phyloP scores from a whole-genome alignment of 2,113 vertebrate genomes.

The Cynocephalus volans region DNA sequence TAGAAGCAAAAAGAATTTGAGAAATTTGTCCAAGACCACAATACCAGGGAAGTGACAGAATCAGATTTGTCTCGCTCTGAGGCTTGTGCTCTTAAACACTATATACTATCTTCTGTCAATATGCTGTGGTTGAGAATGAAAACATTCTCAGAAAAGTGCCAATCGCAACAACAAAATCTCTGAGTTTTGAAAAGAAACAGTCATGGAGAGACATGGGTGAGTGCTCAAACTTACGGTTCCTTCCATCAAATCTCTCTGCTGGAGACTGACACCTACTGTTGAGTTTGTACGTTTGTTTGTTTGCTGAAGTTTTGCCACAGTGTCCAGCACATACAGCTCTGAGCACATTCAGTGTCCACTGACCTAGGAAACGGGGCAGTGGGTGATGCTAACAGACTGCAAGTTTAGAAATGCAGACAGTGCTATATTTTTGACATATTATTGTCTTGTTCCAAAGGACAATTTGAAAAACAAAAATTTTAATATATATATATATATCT shows the following conservation, averaged over 20 bases:
- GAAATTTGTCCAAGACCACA: background rate
- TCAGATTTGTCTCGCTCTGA: background rate
- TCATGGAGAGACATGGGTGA: background rate
- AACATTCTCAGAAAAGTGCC: background rate
- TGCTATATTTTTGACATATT: background rate
- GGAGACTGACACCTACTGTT: background rate
- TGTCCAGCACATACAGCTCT: background rate
- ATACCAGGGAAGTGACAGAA: background rate
- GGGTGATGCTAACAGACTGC: background rate
- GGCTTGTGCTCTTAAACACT: background rate
- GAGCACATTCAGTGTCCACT: background rate
- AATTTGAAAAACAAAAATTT: constrained; percentile 1
- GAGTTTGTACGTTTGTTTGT: background rate
- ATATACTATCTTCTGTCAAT: background rate
- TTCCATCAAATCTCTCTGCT: background rate
- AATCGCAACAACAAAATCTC: background rate
- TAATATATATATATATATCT: background rate
- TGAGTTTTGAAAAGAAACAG: background rate
- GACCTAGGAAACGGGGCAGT: too few relatives aligned
- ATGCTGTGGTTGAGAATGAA: background rate
- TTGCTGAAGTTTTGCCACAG: background rate
- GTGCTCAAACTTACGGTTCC: background rate
- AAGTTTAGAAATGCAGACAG: background rate
- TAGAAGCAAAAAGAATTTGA: background rate
- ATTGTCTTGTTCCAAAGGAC: background rate